These are phyloP conservation scores for Rissa tridactyla DNA, from an alignment of 2,113 vertebrate genomes.

Conservation along the genomic window DNA sequence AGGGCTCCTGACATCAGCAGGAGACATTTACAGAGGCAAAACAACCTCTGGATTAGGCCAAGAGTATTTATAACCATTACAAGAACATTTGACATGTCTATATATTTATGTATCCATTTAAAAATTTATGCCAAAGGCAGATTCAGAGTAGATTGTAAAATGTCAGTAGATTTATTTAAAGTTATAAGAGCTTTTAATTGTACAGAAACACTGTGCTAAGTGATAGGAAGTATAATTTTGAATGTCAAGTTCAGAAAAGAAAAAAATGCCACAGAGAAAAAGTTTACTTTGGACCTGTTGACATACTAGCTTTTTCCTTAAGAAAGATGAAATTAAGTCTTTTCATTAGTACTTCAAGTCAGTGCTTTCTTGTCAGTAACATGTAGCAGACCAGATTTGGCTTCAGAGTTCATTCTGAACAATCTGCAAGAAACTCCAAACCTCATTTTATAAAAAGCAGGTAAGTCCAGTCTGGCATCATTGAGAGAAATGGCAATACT, in stretches of 20 bases:
- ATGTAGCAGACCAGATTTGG: background rate
- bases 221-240: background rate
- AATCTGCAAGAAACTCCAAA: background rate
- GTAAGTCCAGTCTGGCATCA: background rate
- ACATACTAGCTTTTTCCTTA: background rate
- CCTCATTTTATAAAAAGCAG: background rate
- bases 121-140: background rate
- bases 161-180: background rate
- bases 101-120: background rate
- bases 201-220: background rate
- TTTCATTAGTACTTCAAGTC: background rate
- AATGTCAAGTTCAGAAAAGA: background rate
- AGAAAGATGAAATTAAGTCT: background rate
- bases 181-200: background rate
- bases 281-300: background rate
- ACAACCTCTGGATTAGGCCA: background rate
- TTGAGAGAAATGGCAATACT: background rate
- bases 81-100: background rate
- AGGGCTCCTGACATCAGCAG: background rate
- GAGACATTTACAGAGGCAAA: background rate
- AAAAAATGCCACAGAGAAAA: background rate
- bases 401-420: background rate
- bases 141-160: background rate
- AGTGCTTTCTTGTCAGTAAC: background rate
- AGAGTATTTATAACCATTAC: background rate